Evolutionary conservation across 2,888 invertebrate species (phyloP), one percentile per base, ranked within the genome.

Genomic region (Blastobasis adustella): DNA sequence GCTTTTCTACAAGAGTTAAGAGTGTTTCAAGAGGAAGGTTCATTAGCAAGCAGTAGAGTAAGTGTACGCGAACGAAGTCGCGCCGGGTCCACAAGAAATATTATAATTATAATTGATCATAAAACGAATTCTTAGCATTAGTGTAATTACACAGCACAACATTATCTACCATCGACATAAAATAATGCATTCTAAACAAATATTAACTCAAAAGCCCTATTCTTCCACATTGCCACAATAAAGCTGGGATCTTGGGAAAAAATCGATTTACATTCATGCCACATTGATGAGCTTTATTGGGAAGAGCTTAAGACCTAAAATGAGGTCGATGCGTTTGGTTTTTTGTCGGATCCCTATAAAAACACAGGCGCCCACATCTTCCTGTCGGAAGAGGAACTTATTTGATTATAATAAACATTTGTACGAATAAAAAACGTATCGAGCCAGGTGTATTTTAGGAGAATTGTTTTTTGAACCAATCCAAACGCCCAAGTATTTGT

Each of bases 341-440:
- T 81, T 76, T 62, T 69, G 49, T 54, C 42, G 54, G 61, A 64
- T 66, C 62, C 56, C 7, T 37, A 51, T 55, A 66, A 82, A 85
- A 79, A 68, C 66, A 47, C 53, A 66, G 78, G 83, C 85, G 82
- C 83, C 85, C 71, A 66, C 74, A 71, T 78, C 81, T 86, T 85
- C 86, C 85, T 78, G 76, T 79, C 79, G 88, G 88, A 87, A 86
- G 76, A 81, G 79, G 82, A 84, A 84, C 85, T 78, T 83, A 85
- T 85, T 84, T 85, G 86, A 84, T 87, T 85, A 85, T 82, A 76
- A 82, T 78, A 84, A 82, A 85, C 81, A 82, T 82, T 73, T 71
- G 71, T 72, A 70, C 65, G 56, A 64, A 69, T 66, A 73, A 81
- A 82, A 84, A 74, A 65, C 43, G 56, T 63, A 68, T 62, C 60